Percentiles rank a stretch among this genome's conserved stretches.
Evolutionary conservation across 2,888 invertebrate species (phyloP).

Genomic region (Microctonus brassicae): DNA sequence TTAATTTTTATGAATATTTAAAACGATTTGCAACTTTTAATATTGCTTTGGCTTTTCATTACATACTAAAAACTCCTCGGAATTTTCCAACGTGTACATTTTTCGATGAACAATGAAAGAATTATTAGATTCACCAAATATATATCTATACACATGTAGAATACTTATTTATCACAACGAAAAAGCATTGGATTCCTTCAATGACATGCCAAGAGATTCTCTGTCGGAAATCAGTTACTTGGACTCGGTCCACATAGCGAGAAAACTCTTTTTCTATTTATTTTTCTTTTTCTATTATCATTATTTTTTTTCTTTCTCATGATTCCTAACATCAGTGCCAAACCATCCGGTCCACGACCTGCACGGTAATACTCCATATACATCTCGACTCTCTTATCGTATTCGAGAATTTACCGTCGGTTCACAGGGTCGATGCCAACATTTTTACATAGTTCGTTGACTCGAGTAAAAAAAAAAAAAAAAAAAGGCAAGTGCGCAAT

Average conservation of each 20-base stretch:
- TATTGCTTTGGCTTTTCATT: too few species aligned
- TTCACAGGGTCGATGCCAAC: slow-evolving; percentile 51
- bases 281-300: slow-evolving; percentile 22
- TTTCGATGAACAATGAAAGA: too few species aligned
- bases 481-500: slow-evolving; percentile 27
- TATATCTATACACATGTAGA: not conserved
- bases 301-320: slow-evolving; percentile 30
- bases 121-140: not conserved
- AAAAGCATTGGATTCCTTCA: not conserved
- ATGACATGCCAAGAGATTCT: slow-evolving; percentile 13
- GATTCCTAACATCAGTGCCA: slow-evolving; percentile 24
- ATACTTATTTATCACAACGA: not conserved
- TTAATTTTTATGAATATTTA: not conserved
- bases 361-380: slow-evolving; percentile 16
- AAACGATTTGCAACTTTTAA: too few species aligned
- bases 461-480: slow-evolving; percentile 45
- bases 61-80: too few species aligned
- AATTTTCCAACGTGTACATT: too few species aligned
- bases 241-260: slow-evolving; percentile 57
- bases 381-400: slow-evolving; percentile 44
- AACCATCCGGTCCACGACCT: slow-evolving; percentile 30
- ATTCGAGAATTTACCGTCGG: slow-evolving; percentile 50
- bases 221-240: slow-evolving; percentile 56
- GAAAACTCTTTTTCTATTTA: slow-evolving; percentile 20
- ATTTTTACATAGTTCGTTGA: slow-evolving; percentile 59